Conservation (phyloP, 2,797 vertebrate genomes). For the Petrocephalus schoutedeni region DNA sequence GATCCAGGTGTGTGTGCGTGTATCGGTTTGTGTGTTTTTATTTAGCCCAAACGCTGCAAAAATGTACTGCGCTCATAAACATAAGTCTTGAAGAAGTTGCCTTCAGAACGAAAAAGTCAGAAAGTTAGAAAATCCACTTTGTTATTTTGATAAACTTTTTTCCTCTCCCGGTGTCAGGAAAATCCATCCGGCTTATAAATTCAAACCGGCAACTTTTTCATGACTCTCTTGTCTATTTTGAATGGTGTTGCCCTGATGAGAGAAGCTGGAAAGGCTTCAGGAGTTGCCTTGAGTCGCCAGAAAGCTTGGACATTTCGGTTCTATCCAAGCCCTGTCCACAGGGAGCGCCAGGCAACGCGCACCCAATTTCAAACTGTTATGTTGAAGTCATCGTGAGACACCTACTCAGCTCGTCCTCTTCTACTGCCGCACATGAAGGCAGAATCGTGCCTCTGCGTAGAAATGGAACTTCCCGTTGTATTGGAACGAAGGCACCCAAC, state of each 20-base stretch:
- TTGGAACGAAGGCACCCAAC: neutral
- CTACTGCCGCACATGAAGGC: neutral
- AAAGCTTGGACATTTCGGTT: neutral
- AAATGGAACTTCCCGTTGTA: neutral
- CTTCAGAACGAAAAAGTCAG: neutral
- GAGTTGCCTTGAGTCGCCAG: neutral
- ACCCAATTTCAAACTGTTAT: neutral
- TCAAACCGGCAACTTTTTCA: conserved; percentile 3
- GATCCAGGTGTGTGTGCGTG: neutral
- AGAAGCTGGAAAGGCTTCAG: neutral
- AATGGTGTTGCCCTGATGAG: neutral
- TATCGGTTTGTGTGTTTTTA: neutral
- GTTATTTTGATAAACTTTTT: conserved; percentile 8
- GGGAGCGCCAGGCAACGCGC: neutral
- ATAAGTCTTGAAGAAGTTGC: neutral
- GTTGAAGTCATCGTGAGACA: neutral
- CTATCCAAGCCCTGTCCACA: neutral
- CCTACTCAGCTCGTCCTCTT: neutral
- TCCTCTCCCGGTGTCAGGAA: neutral
- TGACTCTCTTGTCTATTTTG: neutral
- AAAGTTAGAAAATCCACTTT: neutral
- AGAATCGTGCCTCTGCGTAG: neutral
- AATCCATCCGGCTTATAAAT: conserved; percentile 12
- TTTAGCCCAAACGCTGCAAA: neutral
- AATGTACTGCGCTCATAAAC: neutral